These are phyloP conservation scores for Drosophila teissieri DNA, from an alignment of 1,140 invertebrate genomes.

Conservation along the genomic window DNA sequence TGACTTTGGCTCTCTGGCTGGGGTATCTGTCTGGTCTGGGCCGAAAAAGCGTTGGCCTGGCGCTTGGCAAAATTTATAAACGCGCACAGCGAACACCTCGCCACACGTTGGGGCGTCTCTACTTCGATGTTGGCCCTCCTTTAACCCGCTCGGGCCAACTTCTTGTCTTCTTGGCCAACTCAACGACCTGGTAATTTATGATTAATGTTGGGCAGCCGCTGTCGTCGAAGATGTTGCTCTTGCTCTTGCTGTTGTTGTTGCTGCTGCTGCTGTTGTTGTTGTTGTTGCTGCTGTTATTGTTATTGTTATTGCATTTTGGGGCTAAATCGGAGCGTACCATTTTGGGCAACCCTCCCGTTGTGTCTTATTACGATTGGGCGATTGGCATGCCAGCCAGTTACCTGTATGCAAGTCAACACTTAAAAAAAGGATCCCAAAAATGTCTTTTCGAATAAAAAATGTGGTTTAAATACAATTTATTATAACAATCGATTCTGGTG, in stretches of 20 bases:
- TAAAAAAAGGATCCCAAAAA: background rate
- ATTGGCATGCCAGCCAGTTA: slow-evolving; percentile 26
- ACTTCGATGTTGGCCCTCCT: slow-evolving; percentile 7
- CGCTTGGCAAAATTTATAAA: slow-evolving; percentile 81
- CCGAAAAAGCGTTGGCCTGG: slow-evolving; percentile 46
- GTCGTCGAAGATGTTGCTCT: slow-evolving; percentile 48
- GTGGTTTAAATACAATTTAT: background rate
- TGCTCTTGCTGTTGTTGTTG: background rate
- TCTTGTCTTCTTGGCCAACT: slow-evolving; percentile 50
- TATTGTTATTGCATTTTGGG: slow-evolving; percentile 22
- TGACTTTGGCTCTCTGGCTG: background rate
- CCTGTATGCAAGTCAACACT: background rate
- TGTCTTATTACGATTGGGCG: slow-evolving; percentile 66
- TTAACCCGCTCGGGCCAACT: background rate
- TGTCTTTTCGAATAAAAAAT: background rate
- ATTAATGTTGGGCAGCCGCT: slow-evolving; percentile 74
- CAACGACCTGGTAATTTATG: slow-evolving; percentile 82
- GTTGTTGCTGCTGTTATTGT: slow-evolving; percentile 17
- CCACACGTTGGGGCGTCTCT: slow-evolving; percentile 78
- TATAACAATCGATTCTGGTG: too few relatives aligned
- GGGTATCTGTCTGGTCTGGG: background rate
- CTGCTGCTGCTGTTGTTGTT: background rate
- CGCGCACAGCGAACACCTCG: slow-evolving; percentile 78
- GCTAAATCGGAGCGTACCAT: slow-evolving; percentile 67
- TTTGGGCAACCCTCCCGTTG: slow-evolving; percentile 80